Percentiles rank a stretch among this genome's conserved stretches.
Evolutionary conservation across 2,797 vertebrate species (phyloP).

Genomic region (Spinus pinus): DNA sequence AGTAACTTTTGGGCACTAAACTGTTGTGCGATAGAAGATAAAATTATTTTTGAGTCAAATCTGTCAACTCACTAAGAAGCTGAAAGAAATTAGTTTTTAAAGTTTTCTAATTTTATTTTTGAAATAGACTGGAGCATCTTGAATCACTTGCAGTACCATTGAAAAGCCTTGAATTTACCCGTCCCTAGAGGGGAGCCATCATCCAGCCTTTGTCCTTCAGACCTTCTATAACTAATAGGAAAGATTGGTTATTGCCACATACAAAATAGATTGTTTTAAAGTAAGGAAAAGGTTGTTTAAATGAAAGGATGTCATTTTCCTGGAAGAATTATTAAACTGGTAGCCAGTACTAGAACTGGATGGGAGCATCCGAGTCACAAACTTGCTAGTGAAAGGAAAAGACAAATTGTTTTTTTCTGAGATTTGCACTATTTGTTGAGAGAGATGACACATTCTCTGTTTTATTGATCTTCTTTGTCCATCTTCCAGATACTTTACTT

Average conservation of each 20-base stretch:
- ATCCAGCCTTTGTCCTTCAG: background rate
- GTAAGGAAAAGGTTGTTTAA: background rate
- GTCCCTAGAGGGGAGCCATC: background rate
- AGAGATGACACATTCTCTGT: background rate
- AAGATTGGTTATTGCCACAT: background rate
- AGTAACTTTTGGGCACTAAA: background rate
- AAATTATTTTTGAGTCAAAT: background rate
- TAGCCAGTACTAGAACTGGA: background rate
- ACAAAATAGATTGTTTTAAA: background rate
- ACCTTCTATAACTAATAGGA: background rate
- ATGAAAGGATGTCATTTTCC: background rate
- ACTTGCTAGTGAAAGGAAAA: background rate
- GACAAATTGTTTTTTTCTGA: background rate
- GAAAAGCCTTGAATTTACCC: background rate
- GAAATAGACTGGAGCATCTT: rapidly evolving
- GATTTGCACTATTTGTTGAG: background rate
- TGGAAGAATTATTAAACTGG: background rate
- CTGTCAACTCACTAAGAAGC: background rate
- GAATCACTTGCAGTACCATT: background rate
- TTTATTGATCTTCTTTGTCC: conserved; percentile 3
- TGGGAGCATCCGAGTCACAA: background rate
- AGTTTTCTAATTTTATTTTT: background rate
- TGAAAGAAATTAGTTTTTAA: background rate
- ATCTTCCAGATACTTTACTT: background rate
- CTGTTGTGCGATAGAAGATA: background rate